Evolutionary conservation across 2,113 vertebrate species (phyloP), one percentile per base, ranked within the genome.

Genomic region (Bambusicola thoracicus): DNA sequence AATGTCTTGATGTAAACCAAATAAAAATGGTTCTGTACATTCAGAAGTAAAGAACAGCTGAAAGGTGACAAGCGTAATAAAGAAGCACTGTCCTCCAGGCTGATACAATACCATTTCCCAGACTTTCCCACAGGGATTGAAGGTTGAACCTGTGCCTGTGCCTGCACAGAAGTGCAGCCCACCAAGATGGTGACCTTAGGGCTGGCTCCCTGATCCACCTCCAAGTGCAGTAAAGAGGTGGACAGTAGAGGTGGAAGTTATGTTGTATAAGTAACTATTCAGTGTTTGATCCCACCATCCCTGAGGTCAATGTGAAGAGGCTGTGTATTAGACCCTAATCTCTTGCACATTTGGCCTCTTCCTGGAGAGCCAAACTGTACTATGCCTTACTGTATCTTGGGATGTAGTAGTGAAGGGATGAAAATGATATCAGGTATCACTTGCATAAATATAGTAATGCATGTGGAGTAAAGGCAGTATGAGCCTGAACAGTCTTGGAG

Each of bases 1-100:
- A 41, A 94, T 91, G 85, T 96, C 91, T 94, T 96, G 93, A 85
- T 96, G 85, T 96, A 96, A 94, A 88, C 95, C 95, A 90, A 92
- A 95, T 89, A 94, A 95, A 89, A 81, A 75, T 13, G 80, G 76
- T 95, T 94, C 94, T 96, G 81, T 96, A 81, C 43, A 62, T 87
- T 63, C 30, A 38, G 79, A 93, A 92, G 94, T 91, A 81, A 95
- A 89, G 93, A 96, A 92, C 78, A 97, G 90, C 84, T 81, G 68
- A 51, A 94, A 92, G 81, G 90, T 82, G 66, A 81, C 70, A 72
- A 92, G 85, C 58, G 59, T 61, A 86, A 90, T 93, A 94, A 96
- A 93, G 92, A 66, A 87, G 55, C 79, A 78, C 61, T 79, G 72
- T 84, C 87, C 68, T 97, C 43, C 73, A 93, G 87, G 87, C 41